Evolutionary conservation across 1,140 invertebrate species (phyloP).

Genomic region (Camponotus pennsylvanicus): DNA sequence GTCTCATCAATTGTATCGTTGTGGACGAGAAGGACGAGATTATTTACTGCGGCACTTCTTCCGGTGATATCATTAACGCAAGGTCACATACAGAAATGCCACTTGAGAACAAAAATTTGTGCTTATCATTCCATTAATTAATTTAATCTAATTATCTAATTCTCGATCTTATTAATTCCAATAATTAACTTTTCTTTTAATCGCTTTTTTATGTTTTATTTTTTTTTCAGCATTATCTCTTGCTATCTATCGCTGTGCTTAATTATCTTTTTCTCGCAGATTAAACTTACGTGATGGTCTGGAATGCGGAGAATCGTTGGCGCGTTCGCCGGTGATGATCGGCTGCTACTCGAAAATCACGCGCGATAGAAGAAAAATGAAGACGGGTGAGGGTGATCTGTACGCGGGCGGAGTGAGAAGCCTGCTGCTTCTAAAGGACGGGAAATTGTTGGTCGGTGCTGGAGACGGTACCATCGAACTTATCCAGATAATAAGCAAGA

Average conservation of each 20-base stretch:
- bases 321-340: slow-evolving; percentile 87
- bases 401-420: slow-evolving; percentile 89
- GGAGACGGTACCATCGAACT: slow-evolving; percentile 94
- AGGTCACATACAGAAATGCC: slow-evolving; percentile 76
- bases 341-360: slow-evolving; percentile 90
- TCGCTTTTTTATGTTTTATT: slow-evolving; percentile 80
- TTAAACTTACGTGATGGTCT: slow-evolving; percentile 89
- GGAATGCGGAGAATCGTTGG: slow-evolving; percentile 82
- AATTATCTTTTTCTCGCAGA: slow-evolving; percentile 66
- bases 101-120: not conserved
- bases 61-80: slow-evolving; percentile 89
- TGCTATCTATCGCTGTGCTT: not conserved
- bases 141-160: no score
- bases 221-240: slow-evolving; percentile 5
- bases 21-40: slow-evolving; percentile 90
- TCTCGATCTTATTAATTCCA: no score
- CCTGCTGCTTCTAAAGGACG: slow-evolving; percentile 88
- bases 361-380: slow-evolving; percentile 81
- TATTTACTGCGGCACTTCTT: slow-evolving; percentile 94
- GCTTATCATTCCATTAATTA: slow-evolving; percentile 36
- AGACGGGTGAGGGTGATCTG: slow-evolving; percentile 81
- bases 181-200: slow-evolving; percentile 79
- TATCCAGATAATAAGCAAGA: slow-evolving; percentile 86
- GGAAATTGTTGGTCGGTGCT: slow-evolving; percentile 91
- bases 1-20: slow-evolving; percentile 89